Evolutionary conservation across 2,113 vertebrate genomes (phyloP).

Genomic region (Rissa tridactyla): DNA sequence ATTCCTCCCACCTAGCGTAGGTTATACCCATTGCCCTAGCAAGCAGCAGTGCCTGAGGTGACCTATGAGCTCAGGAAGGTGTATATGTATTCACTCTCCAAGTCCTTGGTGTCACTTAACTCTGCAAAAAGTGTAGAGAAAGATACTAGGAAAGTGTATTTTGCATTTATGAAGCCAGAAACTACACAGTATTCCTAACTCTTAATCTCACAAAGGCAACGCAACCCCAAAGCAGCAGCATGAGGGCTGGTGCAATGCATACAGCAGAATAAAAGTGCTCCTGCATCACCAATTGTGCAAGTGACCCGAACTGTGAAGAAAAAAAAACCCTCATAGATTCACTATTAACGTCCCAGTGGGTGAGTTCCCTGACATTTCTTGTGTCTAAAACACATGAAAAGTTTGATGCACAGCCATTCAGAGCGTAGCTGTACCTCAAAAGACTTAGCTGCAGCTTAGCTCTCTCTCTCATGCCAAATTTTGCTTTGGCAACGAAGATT

Average conservation of each 20-base stretch:
- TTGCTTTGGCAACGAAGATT: background rate
- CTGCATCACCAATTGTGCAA: background rate
- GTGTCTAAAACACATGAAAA: background rate
- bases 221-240: background rate
- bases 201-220: background rate
- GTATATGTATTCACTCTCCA: rapidly evolving
- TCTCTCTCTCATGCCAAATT: background rate
- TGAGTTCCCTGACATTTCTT: rapidly evolving
- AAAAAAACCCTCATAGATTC: background rate
- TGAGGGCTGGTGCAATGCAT: background rate
- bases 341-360: background rate
- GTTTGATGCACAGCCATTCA: background rate
- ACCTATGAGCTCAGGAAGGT: background rate
- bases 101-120: background rate
- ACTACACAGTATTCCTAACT: background rate
- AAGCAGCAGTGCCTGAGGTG: background rate
- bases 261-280: background rate
- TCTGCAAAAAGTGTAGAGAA: background rate
- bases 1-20: background rate
- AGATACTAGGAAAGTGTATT: background rate
- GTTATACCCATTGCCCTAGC: background rate
- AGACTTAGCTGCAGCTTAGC: background rate
- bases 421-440: background rate
- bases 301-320: background rate
- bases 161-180: background rate